Evolutionary conservation across 2,113 vertebrate species (phyloP), one percentile per base, ranked within the genome.

Genomic region (Fregetta grallaria): DNA sequence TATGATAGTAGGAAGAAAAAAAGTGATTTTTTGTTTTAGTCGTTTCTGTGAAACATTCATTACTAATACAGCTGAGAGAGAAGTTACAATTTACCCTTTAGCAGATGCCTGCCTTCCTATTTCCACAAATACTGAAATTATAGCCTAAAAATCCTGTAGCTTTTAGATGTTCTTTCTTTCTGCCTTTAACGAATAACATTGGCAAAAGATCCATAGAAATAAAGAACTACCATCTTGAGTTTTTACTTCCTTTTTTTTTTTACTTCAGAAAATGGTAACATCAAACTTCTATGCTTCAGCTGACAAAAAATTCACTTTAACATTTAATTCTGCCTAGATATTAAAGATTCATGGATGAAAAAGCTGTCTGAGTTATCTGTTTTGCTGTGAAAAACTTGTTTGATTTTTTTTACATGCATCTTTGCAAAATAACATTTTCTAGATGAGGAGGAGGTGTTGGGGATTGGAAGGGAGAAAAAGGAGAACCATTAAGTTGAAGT

Each of bases 281-380:
- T 93, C 42, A 76, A 90, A 59, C 45, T 93, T 59, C 68, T 50
- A 42, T 65, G 44, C 68, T 75, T 93, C 85, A 77, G 19, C 52
- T 94, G 77, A 88, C 92, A 79, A 92, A 95, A 97, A 76, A 77
- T 55, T 75, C 50, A 68, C 77, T 91, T 63, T 50, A 87, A 74
- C 88, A 56, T 79, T 95, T 96, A 88, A 80, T 40, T 76, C 26
- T 88, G 38, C 25, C 22, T 85, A 82, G 50, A 79, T 90, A 82
- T 90, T 90, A 96, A 96, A 95, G 75, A 94, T 96, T 94, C 53
- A 70, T 93, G n/a, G 63, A 62, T 72, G 40, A 38, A 94, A 92
- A 77, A 78, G 44, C 34, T 67, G 15, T 75, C 38, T 49, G 87
- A 92, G 42, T 91, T 89, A 55, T 66, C 56, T 70, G 16, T 86